These are phyloP conservation scores for Philhelius pedissequus DNA, from an alignment of 2,888 invertebrate species.

Conservation along the genomic window DNA sequence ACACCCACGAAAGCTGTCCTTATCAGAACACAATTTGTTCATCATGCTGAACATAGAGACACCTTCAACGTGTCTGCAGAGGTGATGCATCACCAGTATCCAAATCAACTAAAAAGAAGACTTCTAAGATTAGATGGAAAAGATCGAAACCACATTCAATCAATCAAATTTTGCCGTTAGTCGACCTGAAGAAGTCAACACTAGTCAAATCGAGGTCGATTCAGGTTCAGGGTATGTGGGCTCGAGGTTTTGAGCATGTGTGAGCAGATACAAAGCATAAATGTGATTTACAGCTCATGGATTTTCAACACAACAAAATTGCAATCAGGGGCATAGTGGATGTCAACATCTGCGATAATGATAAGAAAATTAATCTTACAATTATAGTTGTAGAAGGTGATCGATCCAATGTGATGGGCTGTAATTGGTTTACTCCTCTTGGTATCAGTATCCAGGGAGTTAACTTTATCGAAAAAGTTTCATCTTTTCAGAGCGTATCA, in stretches of 20 bases:
- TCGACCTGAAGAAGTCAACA: not conserved
- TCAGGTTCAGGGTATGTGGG: not conserved
- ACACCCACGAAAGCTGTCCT: too few species aligned
- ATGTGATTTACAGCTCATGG: too few species aligned
- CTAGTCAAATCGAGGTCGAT: not conserved
- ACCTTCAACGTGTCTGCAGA: conserved; percentile 49
- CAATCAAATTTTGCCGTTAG: not conserved
- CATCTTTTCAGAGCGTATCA: not conserved
- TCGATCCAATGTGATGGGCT: too few species aligned
- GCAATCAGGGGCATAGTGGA: too few species aligned
- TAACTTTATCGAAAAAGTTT: not conserved
- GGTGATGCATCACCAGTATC: not conserved
- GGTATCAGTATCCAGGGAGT: not conserved
- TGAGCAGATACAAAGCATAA: not conserved
- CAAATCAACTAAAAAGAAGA: not conserved
- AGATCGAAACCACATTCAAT: not conserved
- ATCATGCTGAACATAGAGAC: conserved; percentile 41
- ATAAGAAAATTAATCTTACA: not conserved
- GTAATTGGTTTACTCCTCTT: not conserved
- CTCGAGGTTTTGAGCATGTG: not conserved
- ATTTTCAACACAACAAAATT: too few species aligned
- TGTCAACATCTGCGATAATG: not conserved
- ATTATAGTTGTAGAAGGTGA: not conserved
- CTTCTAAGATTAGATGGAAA: not conserved
- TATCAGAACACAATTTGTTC: too few species aligned